Evolutionary conservation across 2,888 invertebrate genomes (phyloP), one percentile per base, ranked within the genome.

Genomic region (Achlya flavicornis): DNA sequence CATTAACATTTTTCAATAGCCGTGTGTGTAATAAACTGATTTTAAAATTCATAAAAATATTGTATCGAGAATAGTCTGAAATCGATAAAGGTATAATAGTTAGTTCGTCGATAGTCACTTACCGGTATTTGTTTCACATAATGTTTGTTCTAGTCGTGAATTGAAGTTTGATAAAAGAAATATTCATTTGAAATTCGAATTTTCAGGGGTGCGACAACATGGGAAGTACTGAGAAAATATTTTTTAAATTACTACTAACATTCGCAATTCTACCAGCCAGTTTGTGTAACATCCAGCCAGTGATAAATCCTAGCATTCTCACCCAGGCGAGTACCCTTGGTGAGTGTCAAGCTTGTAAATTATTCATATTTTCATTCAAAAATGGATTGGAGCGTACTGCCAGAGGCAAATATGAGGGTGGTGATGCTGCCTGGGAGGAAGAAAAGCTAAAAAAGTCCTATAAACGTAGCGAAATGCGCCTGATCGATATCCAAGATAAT

Each of bases 361-460:
- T 95, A 71, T 95, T 97, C 63, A 94, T 96, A 4, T 95, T 96
- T 41, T 97, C 97, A 0, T 97, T 98, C 78, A 95, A 96, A 82
- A 95, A 95, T 95, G 98, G 98, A 3, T 91, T 98, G 71, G 96
- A 97, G 69, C 95, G 95, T 73, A 98, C 98, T 0, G 93, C 96
- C n/a, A 95, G 97, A 75, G 97, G 97, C 12, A 98, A 98, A 86
- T 98, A 97, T 89, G 98, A 97, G 77, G 98, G 98, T 4, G 98
- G 98, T 0, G 98, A 98, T 85, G 96, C 98, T 0, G 98, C 97
- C 6, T 98, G 98, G 98, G 98, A 98, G 84, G 97, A 98, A 85
- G 96, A 97, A 80, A 97, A 97, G 75, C 89, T 97, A 63, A 96
- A 97, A 71, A 96, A 96, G 62, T 95, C 96, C 1, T 98, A 98